Conservation (phyloP, 2,113 vertebrate genomes). For the Synodontis membranacea region DNA sequence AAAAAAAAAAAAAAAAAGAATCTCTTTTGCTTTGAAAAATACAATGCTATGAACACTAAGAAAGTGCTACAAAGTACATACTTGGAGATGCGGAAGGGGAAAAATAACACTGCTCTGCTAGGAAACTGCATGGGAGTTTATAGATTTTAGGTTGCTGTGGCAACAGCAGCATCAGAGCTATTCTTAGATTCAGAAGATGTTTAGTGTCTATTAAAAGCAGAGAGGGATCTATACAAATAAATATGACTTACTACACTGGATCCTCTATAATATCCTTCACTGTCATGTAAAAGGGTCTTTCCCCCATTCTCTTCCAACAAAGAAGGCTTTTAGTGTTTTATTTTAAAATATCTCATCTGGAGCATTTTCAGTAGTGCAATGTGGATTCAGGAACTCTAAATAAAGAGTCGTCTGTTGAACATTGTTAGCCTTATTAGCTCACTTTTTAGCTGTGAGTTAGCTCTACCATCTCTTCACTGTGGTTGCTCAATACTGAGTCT, state of each 20-base stretch:
- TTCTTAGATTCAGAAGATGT: slow-evolving; percentile 51
- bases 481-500: neutral
- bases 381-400: neutral
- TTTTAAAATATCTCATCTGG: neutral
- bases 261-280: neutral
- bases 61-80: slow-evolving; percentile 1
- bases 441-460: neutral
- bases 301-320: neutral
- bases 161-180: slow-evolving; percentile 53
- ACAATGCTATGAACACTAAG: slow-evolving; percentile 23
- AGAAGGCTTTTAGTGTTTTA: neutral
- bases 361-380: neutral
- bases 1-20: slow-evolving; percentile 23
- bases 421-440: neutral
- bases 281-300: neutral
- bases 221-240: slow-evolving; percentile 20
- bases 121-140: slow-evolving; percentile 49
- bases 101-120: slow-evolving; percentile 46
- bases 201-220: slow-evolving; percentile 51
- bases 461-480: neutral
- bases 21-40: slow-evolving; percentile 21
- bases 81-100: slow-evolving; percentile 26
- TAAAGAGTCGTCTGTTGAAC: neutral
- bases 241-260: slow-evolving; percentile 36
- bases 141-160: slow-evolving; percentile 59